Base-by-base conservation (phyloP, 2,888 invertebrate species). In the Eilema caniola region DNA sequence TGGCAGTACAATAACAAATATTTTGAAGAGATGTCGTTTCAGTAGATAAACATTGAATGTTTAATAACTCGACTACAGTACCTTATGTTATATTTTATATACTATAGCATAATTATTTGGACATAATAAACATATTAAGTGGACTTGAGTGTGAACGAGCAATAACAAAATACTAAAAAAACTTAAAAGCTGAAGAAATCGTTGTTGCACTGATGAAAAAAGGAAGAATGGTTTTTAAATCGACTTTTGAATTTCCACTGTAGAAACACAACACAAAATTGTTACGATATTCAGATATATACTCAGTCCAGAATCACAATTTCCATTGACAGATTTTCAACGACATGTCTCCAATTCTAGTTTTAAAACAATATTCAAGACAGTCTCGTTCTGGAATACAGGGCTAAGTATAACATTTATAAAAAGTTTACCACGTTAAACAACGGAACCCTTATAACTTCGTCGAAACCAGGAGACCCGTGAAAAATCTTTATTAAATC, bases 401-500 rank as follows among this genome's bases (percentile, higher is more conserved):
- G n/a, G n/a, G n/a, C n/a, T n/a, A n/a, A n/a, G n/a, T n/a, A n/a
- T n/a, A n/a, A 7, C 1, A 12, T 12, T 2, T 14, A 2, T 14
- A 2, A 7, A 41, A 10, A 20, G 16, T 65, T 70, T 24, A 4
- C 25, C 0, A 12, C 3, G 23, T 12, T 24, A 3, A 0, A 16
- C 25, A 4, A 66, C 66, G 61, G 85, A 78, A 76, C 86, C 83
- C 88, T 74, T 89, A 90, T 92, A 92, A 92, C 88, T 92, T 93
- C 89, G 89, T 89, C 88, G 88, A 90, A 91, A 89, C 89, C 87
- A 86, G 86, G 86, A 87, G 90, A 88, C 89, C 88, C 89, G 89
- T 95, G 94, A 95, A 93, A 95, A 94, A 95, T 95, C 93, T 93
- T 93, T 95, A 94, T 94, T 95, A 95, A 95, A 92, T 94, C 95